Base-by-base conservation (phyloP, 2,888 invertebrate genomes). In the Eilema depressum region DNA sequence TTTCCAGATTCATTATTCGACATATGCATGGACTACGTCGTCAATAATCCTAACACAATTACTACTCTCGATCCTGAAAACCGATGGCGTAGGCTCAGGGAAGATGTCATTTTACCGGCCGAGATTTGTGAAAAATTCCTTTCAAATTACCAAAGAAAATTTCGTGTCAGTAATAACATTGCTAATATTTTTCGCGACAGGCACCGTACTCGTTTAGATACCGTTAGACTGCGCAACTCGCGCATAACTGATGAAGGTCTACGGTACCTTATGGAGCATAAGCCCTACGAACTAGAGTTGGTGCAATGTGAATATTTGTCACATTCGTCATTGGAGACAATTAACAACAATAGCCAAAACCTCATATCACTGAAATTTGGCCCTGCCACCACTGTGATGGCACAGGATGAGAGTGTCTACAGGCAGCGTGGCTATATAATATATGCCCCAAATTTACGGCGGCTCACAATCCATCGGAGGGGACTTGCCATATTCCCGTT, bases 51-150 rank as follows among this genome's bases (percentile, higher is more conserved):
- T 73, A 95, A 96, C 79, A 96, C 95, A 41, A 96, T 97, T 80
- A 96, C 96, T 78, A 93, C 90, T 74, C 85, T 90, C 71, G 95
- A 96, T 81, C 90, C 92, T 17, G 81, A 83, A 59, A 93, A 88
- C 69, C 93, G 95, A 77, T 94, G 95, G 86, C 89, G 91, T 66
- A 93, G 91, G 79, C 89, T 97, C 14, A 95, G 93, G 77, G 96
- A 96, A 73, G 97, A 96, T 70, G 91, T 97, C 69, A 94, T 96
- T 64, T 88, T 98, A 41, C 97, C 97, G 0, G 96, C 96, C 66
- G 97, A 97, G 89, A 96, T 98, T 79, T 97, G 97, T 85, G 97
- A 98, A 86, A 96, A 95, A 82, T 92, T 98, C 71, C 90, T 98
- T 20, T 92, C 96, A 70, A 91, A 95, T 56, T 96, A 96, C 76